Evolutionary conservation across 2,888 invertebrate species (phyloP), one percentile per base, ranked within the genome.

Genomic region (Patella depressa): DNA sequence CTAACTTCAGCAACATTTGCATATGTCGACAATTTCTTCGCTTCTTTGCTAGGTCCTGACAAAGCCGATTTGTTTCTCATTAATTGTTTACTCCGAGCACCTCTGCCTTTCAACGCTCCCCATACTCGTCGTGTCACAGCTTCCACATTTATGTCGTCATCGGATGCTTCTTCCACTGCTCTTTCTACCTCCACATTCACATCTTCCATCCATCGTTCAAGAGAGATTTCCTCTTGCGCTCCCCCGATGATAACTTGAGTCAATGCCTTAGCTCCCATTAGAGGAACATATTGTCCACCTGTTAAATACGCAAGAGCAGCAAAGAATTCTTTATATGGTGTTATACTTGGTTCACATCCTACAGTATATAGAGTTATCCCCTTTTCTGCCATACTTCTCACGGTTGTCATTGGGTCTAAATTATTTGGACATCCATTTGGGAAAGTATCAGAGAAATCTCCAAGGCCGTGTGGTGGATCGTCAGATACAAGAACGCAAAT

Each of bases 221-320:
- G 53, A 71, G 89, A 87, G 71, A 90, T 83, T 77, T 89, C 90
- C 78, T 90, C 89, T 71, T 87, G 86, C 0, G 88, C 90, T 1
- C 89, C 88, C 11, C 89, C 89, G 11, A 89, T 85, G 53, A 90
- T 89, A 2, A 90, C 87, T 73, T 88, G 80, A 0, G 86, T 82
- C 2, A 90, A 80, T 9, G 87, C 74, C 54, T 86, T 79, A 1
- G 89, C 88, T 65, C 83, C 85, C 0, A 80, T 74, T n/a, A 90
- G 79, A 3, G 90, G 90, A 2, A 90, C 86, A 79, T 89, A 90
- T 78, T 89, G 89, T 14, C 90, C 90, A 0, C 90, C 89, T 7
- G 90, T 90, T 12, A 87, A 81, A 76, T 84, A 87, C 0, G 89
- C 87, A 17, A 90, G 71, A 0, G 87, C 86, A 79, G 85, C 84